Evolutionary conservation across 1,140 invertebrate genomes (phyloP).

Genomic region (Lerema accius): DNA sequence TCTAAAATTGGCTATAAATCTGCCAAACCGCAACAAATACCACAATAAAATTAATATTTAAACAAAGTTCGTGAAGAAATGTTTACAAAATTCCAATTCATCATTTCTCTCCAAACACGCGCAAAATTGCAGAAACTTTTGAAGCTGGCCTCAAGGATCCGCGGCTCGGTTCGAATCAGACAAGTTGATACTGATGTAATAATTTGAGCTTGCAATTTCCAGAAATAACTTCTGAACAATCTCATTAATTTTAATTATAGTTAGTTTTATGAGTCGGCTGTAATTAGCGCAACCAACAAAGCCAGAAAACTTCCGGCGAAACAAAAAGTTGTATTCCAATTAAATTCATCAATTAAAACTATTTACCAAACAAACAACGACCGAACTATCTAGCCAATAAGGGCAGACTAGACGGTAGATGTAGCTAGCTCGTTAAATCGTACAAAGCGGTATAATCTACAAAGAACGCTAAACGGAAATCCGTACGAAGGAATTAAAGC

Average conservation of each 20-base stretch:
- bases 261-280: background rate
- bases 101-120: slow-evolving; percentile 4
- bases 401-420: no score
- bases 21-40: no score
- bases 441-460: slow-evolving; percentile 21
- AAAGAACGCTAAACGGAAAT: slow-evolving; percentile 15
- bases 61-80: no score
- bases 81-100: no score
- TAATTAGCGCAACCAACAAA: background rate
- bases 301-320: no score
- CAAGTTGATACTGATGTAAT: no score
- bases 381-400: background rate
- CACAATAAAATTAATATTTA: no score
- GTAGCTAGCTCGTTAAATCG: slow-evolving; percentile 4
- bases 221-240: background rate
- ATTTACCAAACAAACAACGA: background rate
- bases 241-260: background rate
- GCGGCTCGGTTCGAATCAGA: no score
- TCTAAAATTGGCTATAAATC: no score
- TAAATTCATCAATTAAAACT: slow-evolving; percentile 8
- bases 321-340: slow-evolving; percentile 5
- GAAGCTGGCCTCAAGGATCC: no score
- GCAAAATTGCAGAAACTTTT: background rate
- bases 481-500: slow-evolving; percentile 22
- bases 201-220: no score